These are phyloP conservation scores for Aldrovandia affinis DNA, from an alignment of 2,797 vertebrate genomes.

Conservation along the genomic window DNA sequence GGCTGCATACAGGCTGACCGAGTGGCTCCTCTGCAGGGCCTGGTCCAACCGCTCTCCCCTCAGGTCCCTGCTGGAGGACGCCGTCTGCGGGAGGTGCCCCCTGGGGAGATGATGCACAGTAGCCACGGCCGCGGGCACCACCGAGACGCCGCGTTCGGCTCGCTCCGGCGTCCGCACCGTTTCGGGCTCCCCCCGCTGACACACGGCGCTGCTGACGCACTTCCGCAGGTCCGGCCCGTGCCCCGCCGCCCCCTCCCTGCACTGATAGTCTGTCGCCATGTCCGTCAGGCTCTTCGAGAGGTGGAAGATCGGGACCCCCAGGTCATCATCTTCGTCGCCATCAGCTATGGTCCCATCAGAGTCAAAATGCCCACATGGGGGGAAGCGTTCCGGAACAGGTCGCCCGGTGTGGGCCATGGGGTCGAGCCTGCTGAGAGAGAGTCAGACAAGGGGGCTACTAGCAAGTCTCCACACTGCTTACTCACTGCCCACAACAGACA, in stretches of 20 bases:
- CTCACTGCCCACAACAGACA: background rate
- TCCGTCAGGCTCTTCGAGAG: conserved; percentile 87
- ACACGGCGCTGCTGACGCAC: conserved; percentile 66
- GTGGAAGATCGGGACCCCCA: conserved; percentile 69
- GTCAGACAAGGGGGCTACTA: background rate
- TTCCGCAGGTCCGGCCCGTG: conserved; percentile 63
- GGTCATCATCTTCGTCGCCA: conserved; percentile 49
- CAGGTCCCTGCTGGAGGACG: conserved; percentile 49
- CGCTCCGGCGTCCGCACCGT: background rate
- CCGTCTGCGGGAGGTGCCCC: conserved; percentile 33
- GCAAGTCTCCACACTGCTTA: background rate
- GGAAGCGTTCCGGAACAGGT: conserved; percentile 69
- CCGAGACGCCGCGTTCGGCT: background rate
- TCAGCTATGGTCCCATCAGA: conserved; percentile 49
- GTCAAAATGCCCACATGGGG: conserved; percentile 49
- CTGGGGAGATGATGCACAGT: conserved; percentile 50
- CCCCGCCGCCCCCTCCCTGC: conserved; percentile 62
- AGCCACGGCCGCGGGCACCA: background rate
- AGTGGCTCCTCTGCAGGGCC: conserved; percentile 71
- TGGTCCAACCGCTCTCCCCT: conserved; percentile 56
- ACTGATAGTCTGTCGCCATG: conserved; percentile 52
- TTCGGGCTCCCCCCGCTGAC: background rate
- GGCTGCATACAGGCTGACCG: conserved; percentile 64
- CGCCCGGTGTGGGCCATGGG: conserved; percentile 78
- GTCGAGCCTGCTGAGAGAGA: conserved; percentile 18